Evolutionary conservation across 2,888 invertebrate genomes (phyloP), one percentile per base, ranked within the genome.

Genomic region (Allophyes oxyacanthae): DNA sequence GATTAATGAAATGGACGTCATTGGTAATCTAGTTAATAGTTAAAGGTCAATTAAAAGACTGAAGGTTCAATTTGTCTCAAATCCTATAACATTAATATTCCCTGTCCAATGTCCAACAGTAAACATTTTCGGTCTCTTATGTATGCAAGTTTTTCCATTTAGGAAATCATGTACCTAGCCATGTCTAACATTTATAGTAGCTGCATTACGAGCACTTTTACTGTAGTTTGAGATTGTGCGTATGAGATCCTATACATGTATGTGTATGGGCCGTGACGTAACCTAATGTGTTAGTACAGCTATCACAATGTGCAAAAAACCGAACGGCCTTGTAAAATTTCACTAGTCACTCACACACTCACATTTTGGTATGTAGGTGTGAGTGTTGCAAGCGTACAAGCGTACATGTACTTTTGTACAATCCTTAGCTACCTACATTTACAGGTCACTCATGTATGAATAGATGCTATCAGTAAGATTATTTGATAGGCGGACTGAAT

Each of bases 301-400:
- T 42, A 63, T 43, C 37, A 67, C 52, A 57, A 30, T 40, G 67
- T 65, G 64, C 62, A 77, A 78, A 75, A 56, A 77, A 57, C 54
- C 57, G 15, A 69, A 68, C 68, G 75, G 33, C 82, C 80, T 81
- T 79, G 78, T 48, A 56, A 40, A 72, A 68, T 74, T 78, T 77
- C 73, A 64, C 72, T 60, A 51, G 38, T 25, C 48, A 66, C 65
- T 51, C 67, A 68, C 72, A 58, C 72, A 54, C 25, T 28, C 46
- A 25, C 14, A 37, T 5, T 33, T 42, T 14, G 20, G 28, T 15
- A 13, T 57, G 64, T 57, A 38, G 64, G 64, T 50, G 64, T 50
- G 13, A 28, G 57, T 64, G 14, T 32, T 20, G 71, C 48, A 70
- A 70, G 10, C 43, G 51, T 44, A 46, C 37, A 33, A 69, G 64